Evolutionary conservation across 2,797 vertebrate species (phyloP), one percentile per base, ranked within the genome.

Genomic region (Echiichthys vipera): DNA sequence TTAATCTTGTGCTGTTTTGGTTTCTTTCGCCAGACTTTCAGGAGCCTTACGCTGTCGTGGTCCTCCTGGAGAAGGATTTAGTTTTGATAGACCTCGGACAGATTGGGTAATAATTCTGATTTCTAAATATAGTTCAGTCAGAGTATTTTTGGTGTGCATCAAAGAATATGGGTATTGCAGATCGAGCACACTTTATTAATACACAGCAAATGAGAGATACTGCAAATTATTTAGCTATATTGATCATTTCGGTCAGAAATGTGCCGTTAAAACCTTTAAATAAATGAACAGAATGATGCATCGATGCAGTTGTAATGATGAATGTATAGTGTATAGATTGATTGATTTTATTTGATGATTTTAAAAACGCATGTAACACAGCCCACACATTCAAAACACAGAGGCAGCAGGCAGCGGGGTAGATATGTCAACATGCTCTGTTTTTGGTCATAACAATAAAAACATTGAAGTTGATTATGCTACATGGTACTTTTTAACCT

Each of bases 21-120:
- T 54, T n/a, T 49, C 86, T 20, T 63, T 89, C 25, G 63, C 93
- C 88, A 99, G 98, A 99, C 92, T 97, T 97, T 87, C 98, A 99
- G 91, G 98, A 99, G 87, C 98, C 98, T 18, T 99, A 99, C 70
- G 98, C 97, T 65, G 98, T 99, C 74, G 96, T 99, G 36, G 97
- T 98, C 83, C 96, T 99, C 61, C 92, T 99, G 61, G 97, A 99
- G 94, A 98, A 98, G 92, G 98, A 99, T 93, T 95, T 99, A 89
- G 97, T 99, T 69, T 92, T 99, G 84, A 99, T 99, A 88, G 98
- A 99, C 83, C 97, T 99, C 78, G 96, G 96, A 91, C 98, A 99
- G 93, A 98, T 96, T 86, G 98, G 98, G 97, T 99, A 94, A 96
- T 94, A 90, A 74, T 77, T 69, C 10, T 9, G 24, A 15, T 57